Percentiles rank a stretch among this genome's conserved stretches.
phyloP scores from a whole-genome alignment of 2,888 invertebrate genomes.

The Cacoxenus indagator region DNA sequence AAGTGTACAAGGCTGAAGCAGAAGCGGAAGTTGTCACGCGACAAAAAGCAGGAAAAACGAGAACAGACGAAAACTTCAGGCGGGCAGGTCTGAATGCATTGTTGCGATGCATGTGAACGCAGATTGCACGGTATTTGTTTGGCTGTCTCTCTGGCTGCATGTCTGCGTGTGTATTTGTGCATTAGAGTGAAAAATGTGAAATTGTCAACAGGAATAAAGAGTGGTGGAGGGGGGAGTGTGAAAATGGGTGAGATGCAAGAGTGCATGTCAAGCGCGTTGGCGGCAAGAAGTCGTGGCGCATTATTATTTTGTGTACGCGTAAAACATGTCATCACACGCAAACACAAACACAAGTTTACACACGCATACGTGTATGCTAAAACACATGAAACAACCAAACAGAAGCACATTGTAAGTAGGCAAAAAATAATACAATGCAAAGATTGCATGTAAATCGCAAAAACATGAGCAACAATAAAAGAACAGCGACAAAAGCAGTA shows the following conservation, averaged over 20 bases:
- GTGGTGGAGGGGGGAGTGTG: background rate
- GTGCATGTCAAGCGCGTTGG: constrained; percentile 18
- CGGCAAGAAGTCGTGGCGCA: constrained; percentile 17
- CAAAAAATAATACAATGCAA: background rate
- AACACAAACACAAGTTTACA: background rate
- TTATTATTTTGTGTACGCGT: constrained; percentile 22
- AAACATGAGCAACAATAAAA: constrained; percentile 1
- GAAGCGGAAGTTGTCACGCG: constrained; percentile 53
- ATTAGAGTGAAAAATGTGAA: constrained; percentile 20
- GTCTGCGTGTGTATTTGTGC: background rate
- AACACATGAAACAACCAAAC: background rate
- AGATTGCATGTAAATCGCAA: constrained; percentile 17
- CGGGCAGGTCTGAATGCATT: constrained; percentile 8
- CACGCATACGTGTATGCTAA: background rate
- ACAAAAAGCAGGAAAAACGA: constrained; percentile 2
- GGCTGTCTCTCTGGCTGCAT: background rate
- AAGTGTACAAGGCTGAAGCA: background rate
- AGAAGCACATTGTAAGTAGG: constrained; percentile 16
- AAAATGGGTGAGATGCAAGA: background rate
- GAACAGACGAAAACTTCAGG: background rate
- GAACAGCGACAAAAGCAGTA: background rate
- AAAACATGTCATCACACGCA: constrained; percentile 15
- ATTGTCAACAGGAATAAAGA: constrained; percentile 1
- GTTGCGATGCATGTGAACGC: background rate
- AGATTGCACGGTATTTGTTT: constrained; percentile 1